These are phyloP conservation scores for Pituophis catenifer DNA, from an alignment of 2,113 vertebrate species.

Conservation along the genomic window DNA sequence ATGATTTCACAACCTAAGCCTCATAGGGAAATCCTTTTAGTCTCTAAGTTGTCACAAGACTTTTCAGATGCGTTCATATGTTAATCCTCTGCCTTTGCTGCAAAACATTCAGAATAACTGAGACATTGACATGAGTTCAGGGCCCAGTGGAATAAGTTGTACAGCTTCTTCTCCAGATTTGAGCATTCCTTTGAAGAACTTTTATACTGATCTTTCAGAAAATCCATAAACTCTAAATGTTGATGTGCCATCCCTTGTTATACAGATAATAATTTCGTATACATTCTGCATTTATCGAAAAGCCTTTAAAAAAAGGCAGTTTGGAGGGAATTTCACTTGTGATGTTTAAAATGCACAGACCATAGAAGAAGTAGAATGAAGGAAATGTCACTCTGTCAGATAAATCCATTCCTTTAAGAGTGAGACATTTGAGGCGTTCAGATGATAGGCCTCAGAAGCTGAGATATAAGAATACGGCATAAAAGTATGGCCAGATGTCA, in stretches of 20 bases:
- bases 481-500: conserved; percentile 31
- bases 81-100: neutral
- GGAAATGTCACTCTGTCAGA: conserved; percentile 55
- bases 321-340: conserved; percentile 56
- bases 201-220: neutral
- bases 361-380: conserved; percentile 46
- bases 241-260: conserved; percentile 3
- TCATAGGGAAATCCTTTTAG: neutral
- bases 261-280: conserved; percentile 38
- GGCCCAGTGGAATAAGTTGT: neutral
- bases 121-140: neutral
- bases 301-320: conserved; percentile 32
- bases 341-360: conserved; percentile 57
- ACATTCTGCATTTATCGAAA: conserved; percentile 29
- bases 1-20: neutral
- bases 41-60: neutral
- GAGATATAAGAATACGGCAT: neutral
- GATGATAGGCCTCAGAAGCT: conserved; percentile 50
- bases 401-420: conserved; percentile 42
- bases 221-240: conserved; percentile 20
- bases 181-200: neutral
- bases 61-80: neutral
- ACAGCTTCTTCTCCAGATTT: conserved; percentile 26
- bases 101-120: neutral
- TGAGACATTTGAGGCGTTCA: conserved; percentile 37